Evolutionary conservation across 2,888 invertebrate species (phyloP), one percentile per base, ranked within the genome.

Genomic region (Nineta flava): DNA sequence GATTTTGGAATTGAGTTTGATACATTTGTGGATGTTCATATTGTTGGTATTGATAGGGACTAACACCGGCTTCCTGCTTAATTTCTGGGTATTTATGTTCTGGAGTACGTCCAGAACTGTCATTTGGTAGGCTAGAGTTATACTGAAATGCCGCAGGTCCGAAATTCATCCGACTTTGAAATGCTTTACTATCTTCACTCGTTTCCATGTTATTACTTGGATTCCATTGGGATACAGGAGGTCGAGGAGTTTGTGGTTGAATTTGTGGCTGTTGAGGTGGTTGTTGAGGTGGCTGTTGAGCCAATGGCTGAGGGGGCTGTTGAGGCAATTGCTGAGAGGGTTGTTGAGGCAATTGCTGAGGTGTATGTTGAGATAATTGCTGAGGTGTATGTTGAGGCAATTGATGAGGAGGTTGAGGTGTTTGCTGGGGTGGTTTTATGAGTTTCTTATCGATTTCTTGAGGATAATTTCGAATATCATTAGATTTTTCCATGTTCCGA

Each of bases 101-200:
- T 40, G 31, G 48, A 34, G 43, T 46, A 34, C 47, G 26, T 13
- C 32, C 12, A 31, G 41, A 49, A 38, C 47, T 17, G 12, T 35
- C 13, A 32, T n/a, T 47, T 21, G 51, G 47, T 15, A 38, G 46
- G 26, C 48, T 51, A 38, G 50, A 50, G 16, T 52, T 51, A 46
- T 51, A 53, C 56, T 72, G 72, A 60, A 68, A 68, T 49, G 72
- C 72, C 56, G 72, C 72, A 58, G 72, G 72, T 63, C 73, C 73
- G 58, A 73, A 70, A 51, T 71, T 67, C 71, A 73, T 73, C 63
- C 71, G 72, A 32, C 71, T 70, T 60, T 73, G 73, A 60, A 73
- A 73, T 63, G 73, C 72, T 66, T 73, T 73, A 63, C 64, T 73
- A 62, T 73, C 72, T 62, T 66, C 66, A 57, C 66, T 69, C 65